Evolutionary conservation across 2,888 invertebrate genomes (phyloP).

Genomic region (Nomada ruficornis): DNA sequence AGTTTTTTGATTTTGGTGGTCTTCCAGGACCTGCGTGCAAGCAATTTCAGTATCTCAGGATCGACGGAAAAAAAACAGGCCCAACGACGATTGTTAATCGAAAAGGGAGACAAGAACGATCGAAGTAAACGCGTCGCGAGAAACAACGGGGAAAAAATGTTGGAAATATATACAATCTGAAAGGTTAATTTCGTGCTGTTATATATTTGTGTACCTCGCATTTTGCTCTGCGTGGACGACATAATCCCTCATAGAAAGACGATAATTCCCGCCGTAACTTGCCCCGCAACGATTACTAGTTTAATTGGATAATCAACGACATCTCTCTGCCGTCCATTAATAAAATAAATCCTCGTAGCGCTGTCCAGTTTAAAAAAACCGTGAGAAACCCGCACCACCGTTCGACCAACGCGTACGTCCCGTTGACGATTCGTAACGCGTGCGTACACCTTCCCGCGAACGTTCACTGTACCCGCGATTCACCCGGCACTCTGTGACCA

Average conservation of each 20-base stretch:
- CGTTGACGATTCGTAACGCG: background rate
- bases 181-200: constrained; percentile 60
- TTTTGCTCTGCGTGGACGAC: constrained; percentile 78
- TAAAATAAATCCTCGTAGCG: constrained; percentile 57
- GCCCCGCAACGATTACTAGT: constrained; percentile 39
- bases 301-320: constrained; percentile 51
- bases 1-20: constrained; percentile 90
- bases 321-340: constrained; percentile 60
- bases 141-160: background rate
- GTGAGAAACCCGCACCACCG: constrained; percentile 2
- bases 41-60: background rate
- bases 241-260: constrained; percentile 63
- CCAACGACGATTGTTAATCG: background rate
- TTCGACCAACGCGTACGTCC: background rate
- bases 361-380: constrained; percentile 22
- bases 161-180: constrained; percentile 21
- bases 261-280: constrained; percentile 25
- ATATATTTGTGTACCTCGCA: constrained; percentile 73
- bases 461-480: constrained; percentile 26
- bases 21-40: constrained; percentile 88
- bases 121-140: no score
- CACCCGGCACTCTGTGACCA: constrained; percentile 9
- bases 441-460: constrained; percentile 2
- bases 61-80: background rate
- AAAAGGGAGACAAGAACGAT: background rate